A percentile compares a stretch with the other conserved stretches of the same genome.
These are phyloP conservation scores for Crypturellus tataupa DNA, from an alignment of 2,797 vertebrate species.

Conservation along the genomic window DNA sequence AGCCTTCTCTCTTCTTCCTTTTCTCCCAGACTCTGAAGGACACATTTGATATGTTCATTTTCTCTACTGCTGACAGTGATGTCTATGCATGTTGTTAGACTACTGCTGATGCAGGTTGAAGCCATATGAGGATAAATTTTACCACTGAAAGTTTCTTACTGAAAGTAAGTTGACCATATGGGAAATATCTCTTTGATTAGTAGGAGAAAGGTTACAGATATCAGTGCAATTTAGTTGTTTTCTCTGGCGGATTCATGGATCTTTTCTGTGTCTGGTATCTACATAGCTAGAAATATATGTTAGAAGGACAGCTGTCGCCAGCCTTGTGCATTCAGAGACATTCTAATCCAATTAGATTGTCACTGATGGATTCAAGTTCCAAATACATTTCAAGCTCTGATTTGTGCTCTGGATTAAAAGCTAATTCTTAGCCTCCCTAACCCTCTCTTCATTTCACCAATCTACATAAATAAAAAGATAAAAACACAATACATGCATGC, in stretches of 20 bases:
- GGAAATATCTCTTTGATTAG: neutral
- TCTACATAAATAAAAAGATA: neutral
- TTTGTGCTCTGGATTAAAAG: neutral
- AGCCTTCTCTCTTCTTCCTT: neutral
- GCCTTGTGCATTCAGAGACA: neutral
- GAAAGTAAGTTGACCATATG: neutral
- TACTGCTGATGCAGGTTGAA: neutral
- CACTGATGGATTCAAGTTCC: neutral
- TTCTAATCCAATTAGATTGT: constrained; percentile 17
- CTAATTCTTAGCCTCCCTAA: neutral
- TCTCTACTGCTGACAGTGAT: neutral
- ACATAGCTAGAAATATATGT: neutral
- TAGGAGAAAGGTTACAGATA: neutral
- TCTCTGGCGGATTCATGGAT: neutral
- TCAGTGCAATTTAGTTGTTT: neutral
- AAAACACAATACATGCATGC: neutral
- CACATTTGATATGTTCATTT: neutral
- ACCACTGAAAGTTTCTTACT: neutral
- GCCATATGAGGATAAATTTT: neutral
- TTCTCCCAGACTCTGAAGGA: neutral
- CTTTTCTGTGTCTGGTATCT: neutral
- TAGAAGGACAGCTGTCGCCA: neutral
- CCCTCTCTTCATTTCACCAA: neutral
- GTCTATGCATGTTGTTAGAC: neutral
- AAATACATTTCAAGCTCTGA: neutral